phyloP scores from a whole-genome alignment of 53 echinoderm and acorn worm genomes.

The Pentamera pediparva region DNA sequence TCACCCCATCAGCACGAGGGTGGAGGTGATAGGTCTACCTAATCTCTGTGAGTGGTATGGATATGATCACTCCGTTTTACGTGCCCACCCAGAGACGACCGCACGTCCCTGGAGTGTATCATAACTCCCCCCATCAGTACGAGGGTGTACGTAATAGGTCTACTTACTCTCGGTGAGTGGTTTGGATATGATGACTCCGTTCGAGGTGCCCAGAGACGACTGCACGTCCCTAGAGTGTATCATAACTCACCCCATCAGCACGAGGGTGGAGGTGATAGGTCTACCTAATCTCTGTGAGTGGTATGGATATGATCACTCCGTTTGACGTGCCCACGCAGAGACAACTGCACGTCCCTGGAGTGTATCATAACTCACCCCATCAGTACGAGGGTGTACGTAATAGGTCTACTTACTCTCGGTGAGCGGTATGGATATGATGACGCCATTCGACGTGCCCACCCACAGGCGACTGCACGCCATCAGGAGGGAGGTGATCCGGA shows the following conservation, averaged over 20 bases:
- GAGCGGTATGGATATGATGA: slow-evolving; percentile 98
- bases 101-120: too few species aligned
- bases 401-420: slow-evolving; percentile 76
- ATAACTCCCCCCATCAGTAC: neutral
- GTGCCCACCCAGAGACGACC: too few species aligned
- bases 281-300: too few species aligned
- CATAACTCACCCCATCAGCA: too few species aligned
- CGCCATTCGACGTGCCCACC: slow-evolving; percentile 98
- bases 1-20: too few species aligned
- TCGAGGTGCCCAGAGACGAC: slow-evolving; percentile 92
- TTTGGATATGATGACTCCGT: slow-evolving; percentile 98
- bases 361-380: neutral
- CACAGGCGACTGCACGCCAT: slow-evolving; percentile 90
- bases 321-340: too few species aligned
- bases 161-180: slow-evolving; percentile 95
- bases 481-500: slow-evolving; percentile 92
- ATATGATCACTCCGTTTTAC: too few species aligned
- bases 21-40: neutral
- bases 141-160: neutral
- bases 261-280: neutral
- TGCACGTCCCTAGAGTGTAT: slow-evolving; percentile 87
- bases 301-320: too few species aligned
- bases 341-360: too few species aligned
- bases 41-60: too few species aligned
- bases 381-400: neutral